phyloP scores from a whole-genome alignment of 1,140 invertebrate genomes.

The Brachionus sp. region DNA sequence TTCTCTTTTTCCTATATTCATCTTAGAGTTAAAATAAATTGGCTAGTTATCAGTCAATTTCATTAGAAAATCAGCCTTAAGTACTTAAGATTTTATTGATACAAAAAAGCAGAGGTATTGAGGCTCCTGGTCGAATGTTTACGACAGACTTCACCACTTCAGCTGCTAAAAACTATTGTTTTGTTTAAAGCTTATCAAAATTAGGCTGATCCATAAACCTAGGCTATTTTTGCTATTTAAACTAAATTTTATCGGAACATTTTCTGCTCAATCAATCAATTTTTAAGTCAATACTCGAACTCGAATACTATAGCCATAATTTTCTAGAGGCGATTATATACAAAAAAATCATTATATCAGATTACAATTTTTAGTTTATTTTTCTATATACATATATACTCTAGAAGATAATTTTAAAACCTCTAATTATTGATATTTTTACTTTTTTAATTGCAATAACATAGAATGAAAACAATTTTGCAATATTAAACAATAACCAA shows the following conservation, averaged over 20 bases:
- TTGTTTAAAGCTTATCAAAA: neutral
- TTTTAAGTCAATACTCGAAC: neutral
- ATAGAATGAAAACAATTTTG: constrained; percentile 21
- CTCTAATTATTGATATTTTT: constrained; percentile 1
- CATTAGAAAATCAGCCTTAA: too few relatives aligned
- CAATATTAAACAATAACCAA: constrained; percentile 20
- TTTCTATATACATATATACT: too few relatives aligned
- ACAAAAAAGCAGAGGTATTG: neutral
- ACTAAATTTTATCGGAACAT: neutral
- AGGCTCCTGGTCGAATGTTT: neutral
- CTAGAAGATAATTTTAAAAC: neutral
- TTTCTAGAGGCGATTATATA: neutral
- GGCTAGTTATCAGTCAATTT: too few relatives aligned
- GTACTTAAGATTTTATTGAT: neutral
- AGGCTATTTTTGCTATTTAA: neutral
- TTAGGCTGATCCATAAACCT: neutral
- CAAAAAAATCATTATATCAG: neutral
- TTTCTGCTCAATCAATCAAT: neutral
- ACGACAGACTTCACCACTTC: neutral
- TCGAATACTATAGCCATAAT: neutral
- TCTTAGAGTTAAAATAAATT: too few relatives aligned
- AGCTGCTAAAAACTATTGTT: neutral
- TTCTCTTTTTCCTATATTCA: too few relatives aligned
- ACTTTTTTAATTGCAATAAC: constrained; percentile 1
- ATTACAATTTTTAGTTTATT: constrained; percentile 14